These are phyloP conservation scores for Ranitomeya imitator DNA, from an alignment of 2,113 vertebrate species.

Conservation along the genomic window DNA sequence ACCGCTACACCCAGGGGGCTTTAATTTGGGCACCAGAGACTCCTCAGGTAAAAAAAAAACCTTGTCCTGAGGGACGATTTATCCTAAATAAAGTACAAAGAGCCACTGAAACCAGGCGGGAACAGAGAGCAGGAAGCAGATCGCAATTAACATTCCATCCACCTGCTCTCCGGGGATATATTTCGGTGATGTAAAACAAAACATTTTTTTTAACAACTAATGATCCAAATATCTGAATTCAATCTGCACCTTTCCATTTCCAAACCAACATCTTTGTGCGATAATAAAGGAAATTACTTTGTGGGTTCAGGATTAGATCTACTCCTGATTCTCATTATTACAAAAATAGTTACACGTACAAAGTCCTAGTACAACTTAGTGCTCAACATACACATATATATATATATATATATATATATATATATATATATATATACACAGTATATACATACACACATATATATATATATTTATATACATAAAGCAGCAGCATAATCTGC, in stretches of 20 bases:
- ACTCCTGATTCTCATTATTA: no score
- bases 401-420: no score
- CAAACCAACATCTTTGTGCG: background rate
- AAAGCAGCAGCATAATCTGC: background rate
- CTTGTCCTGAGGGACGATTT: background rate
- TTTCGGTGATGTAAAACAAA: constrained; percentile 1
- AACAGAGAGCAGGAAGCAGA: background rate
- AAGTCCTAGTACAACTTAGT: no score
- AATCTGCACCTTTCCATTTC: background rate
- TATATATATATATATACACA: no score
- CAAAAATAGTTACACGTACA: no score
- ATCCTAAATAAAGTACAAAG: constrained; percentile 10
- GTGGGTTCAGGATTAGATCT: background rate
- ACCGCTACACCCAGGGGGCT: background rate
- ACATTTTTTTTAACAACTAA: constrained; percentile 1
- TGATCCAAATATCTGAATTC: background rate
- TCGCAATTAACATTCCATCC: constrained; percentile 45
- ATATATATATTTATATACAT: no score
- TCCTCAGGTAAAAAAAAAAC: background rate
- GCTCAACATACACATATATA: no score
- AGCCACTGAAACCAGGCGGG: background rate
- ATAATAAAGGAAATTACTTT: background rate
- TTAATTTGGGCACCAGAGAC: no score
- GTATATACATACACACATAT: no score
- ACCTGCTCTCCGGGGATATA: constrained; percentile 15